These are phyloP conservation scores for Austrolebias charrua DNA, from an alignment of 2,797 vertebrate genomes.

Conservation along the genomic window DNA sequence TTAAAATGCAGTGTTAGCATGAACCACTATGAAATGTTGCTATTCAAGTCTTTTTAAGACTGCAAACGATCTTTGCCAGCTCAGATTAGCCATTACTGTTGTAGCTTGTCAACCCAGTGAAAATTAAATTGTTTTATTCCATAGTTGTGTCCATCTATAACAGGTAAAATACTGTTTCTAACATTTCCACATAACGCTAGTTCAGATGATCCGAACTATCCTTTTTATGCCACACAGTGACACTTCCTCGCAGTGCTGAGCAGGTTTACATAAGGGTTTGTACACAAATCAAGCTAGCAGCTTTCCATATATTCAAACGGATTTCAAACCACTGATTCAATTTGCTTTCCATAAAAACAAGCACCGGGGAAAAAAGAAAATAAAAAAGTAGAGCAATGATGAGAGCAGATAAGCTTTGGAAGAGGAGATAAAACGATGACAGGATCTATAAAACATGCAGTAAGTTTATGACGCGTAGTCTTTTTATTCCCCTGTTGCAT, in stretches of 20 bases:
- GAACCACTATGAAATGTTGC: no score
- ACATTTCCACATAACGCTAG: no score
- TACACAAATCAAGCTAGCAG: slow-evolving; percentile 43
- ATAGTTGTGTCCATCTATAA: no score
- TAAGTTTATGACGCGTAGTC: slow-evolving; percentile 29
- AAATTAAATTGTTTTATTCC: no score
- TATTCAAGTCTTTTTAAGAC: no score
- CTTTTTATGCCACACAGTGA: slow-evolving; percentile 37
- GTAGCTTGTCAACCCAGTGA: no score
- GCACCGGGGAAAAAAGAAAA: neutral
- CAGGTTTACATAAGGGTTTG: slow-evolving; percentile 46
- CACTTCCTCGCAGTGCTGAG: slow-evolving; percentile 55
- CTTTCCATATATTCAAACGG: slow-evolving; percentile 42
- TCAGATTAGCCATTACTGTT: no score
- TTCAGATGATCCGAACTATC: no score
- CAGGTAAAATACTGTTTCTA: no score
- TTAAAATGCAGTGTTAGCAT: no score
- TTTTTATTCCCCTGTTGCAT: slow-evolving; percentile 39
- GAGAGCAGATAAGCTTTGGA: slow-evolving; percentile 26
- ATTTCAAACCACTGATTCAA: slow-evolving; percentile 33
- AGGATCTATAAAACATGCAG: slow-evolving; percentile 23
- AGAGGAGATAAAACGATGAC: slow-evolving; percentile 23
- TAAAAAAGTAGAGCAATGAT: slow-evolving; percentile 8
- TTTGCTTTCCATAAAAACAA: slow-evolving; percentile 29
- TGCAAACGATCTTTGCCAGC: no score